Conservation (phyloP, 2,113 vertebrate genomes). For the Sporophila hypoxantha region DNA sequence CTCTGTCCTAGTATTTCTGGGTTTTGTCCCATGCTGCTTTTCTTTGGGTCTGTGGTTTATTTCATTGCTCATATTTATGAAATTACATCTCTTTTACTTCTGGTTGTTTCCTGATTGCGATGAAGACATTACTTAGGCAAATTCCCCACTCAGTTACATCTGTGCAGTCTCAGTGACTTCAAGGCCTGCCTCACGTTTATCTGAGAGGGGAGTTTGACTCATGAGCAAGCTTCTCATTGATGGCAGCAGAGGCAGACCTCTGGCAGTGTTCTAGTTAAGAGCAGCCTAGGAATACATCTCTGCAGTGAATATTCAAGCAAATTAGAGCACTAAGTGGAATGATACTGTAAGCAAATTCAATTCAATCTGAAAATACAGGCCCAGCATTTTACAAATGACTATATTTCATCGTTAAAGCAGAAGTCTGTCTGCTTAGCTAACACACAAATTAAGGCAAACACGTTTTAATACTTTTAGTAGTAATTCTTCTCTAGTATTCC, state of each 20-base stretch:
- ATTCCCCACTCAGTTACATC: background rate
- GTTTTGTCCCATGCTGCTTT: background rate
- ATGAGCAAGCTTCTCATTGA: background rate
- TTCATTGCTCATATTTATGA: background rate
- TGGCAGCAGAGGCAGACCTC: conserved; percentile 18
- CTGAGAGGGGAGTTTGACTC: background rate
- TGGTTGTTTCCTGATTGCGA: background rate
- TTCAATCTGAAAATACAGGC: conserved; percentile 11
- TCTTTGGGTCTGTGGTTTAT: background rate
- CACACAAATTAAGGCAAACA: background rate
- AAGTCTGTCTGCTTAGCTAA: background rate
- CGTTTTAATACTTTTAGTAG: background rate
- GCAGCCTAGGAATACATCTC: background rate
- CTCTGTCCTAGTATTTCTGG: background rate
- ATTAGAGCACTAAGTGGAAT: conserved; percentile 27
- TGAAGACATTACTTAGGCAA: background rate
- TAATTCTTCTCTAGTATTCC: background rate
- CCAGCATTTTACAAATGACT: background rate
- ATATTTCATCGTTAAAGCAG: background rate
- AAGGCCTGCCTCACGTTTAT: background rate
- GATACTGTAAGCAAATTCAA: background rate
- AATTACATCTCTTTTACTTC: background rate
- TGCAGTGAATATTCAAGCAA: conserved; percentile 13
- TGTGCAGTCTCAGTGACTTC: background rate
- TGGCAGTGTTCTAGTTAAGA: conserved; percentile 46